Base-by-base conservation (phyloP, 64 coral and sea anemone species). In the Acropora yongei region DNA sequence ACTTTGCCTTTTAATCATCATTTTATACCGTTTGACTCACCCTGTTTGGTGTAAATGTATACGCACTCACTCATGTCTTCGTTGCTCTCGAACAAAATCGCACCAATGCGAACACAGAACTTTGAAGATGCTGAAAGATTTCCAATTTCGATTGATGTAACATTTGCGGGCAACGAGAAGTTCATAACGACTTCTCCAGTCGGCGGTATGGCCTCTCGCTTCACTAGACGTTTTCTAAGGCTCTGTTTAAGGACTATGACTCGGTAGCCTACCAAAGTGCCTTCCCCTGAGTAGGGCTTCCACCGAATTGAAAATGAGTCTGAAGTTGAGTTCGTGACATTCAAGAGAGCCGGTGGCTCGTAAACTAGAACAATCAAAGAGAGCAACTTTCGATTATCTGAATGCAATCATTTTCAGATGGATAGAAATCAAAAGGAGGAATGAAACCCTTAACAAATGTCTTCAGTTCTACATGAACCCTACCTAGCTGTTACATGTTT, bases 231-330 rank as follows among this genome's bases (percentile, higher is more conserved):
- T 41, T 82, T 4, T 82, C 39, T 44, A 13, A 55, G 40, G 43
- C 80, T 60, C 7, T 67, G 57, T 3, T 83, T 6, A 16, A 68
- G 11, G 16, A 83, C 80, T 41, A 83, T 6, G 14, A 83, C 42
- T 0, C 80, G 80, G 60, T 83, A 83, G 42, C 57, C 80, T n/a
- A 83, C 6, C 80, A 83, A 67, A 83, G 40, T 67, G 3, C 3
- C 16, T 0, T n/a, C 47, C n/a, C 57, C 80, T 45, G 12, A n/a
- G 60, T 83, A 83, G 5, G 80, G 60, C 1, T 3, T 83, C 80
- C 80, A 83, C 14, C 18, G 58, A 63, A 83, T 18, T 3, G 43
- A 41, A 7, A 83, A 6, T 4, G 80, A 83, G 0, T 11, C 13
- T 8, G 57, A 46, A 67, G 8, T 65, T 43, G 80, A 7, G 17